Percentiles rank a stretch among this genome's conserved stretches.
Evolutionary conservation across 2,797 vertebrate species (phyloP).

Genomic region (Tinamus major): DNA sequence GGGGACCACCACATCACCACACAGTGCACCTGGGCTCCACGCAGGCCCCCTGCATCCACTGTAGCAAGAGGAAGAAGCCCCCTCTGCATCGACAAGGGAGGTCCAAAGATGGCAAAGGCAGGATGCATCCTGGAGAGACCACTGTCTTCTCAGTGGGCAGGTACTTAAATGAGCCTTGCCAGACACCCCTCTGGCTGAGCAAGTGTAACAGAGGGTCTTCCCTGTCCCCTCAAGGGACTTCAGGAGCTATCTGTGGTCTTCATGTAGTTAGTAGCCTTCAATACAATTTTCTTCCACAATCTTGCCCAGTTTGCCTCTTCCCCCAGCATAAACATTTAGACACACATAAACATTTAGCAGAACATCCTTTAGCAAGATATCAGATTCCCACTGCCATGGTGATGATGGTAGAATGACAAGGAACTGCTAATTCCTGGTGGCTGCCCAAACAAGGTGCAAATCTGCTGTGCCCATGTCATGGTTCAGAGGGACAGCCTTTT

Average conservation of each 20-base stretch:
- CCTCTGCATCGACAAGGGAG: slow-evolving; percentile 86
- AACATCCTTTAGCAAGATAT: background rate
- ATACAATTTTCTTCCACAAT: background rate
- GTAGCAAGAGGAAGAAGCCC: slow-evolving; percentile 83
- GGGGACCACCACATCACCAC: slow-evolving; percentile 88
- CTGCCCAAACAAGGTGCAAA: background rate
- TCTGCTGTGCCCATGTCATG: background rate
- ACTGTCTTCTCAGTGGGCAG: slow-evolving; percentile 96
- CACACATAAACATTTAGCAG: background rate
- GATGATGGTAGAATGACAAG: background rate
- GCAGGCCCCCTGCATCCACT: slow-evolving; percentile 90
- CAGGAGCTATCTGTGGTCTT: slow-evolving; percentile 8
- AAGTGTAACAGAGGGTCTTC: fast-evolving
- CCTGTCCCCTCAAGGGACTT: background rate
- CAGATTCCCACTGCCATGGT: background rate
- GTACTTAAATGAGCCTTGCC: slow-evolving; percentile 67
- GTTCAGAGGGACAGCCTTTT: background rate
- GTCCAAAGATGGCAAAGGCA: slow-evolving; percentile 85
- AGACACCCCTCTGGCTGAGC: background rate
- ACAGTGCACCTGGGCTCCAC: slow-evolving; percentile 91
- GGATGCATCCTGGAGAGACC: slow-evolving; percentile 87
- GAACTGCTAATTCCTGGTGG: background rate
- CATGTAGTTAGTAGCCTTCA: background rate
- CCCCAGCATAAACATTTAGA: background rate
- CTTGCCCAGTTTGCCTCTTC: background rate